Percentiles rank a stretch among this genome's conserved stretches.
Conservation (phyloP, 2,113 vertebrate species). For the Phoxinus phoxinus region DNA sequence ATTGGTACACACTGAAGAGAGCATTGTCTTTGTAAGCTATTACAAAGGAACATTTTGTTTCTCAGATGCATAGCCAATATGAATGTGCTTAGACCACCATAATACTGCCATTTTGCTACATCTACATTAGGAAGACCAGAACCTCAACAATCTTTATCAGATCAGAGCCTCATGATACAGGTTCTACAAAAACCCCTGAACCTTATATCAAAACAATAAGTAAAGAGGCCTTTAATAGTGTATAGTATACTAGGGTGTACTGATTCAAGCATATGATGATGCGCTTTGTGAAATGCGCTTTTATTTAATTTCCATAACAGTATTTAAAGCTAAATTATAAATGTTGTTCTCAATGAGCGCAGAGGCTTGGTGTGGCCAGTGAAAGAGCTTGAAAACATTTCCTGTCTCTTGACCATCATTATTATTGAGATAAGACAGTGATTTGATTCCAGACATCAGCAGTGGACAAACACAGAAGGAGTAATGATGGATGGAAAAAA, state of each 20-base stretch:
- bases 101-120: conserved; percentile 3
- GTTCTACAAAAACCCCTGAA: background rate
- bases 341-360: background rate
- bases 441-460: conserved; percentile 14
- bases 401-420: conserved; percentile 11
- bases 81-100: background rate
- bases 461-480: background rate
- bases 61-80: conserved; percentile 1
- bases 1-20: background rate
- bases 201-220: background rate
- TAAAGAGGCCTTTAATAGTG: background rate
- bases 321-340: background rate
- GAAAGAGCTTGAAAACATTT: conserved; percentile 17
- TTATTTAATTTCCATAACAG: background rate
- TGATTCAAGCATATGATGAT: background rate
- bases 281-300: background rate
- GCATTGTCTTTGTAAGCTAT: conserved; percentile 7
- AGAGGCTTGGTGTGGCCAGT: conserved; percentile 10
- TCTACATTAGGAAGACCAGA: conserved; percentile 17
- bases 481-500: background rate
- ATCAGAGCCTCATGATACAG: background rate
- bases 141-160: background rate
- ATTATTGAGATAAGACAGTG: conserved; percentile 18
- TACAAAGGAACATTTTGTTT: conserved; percentile 36
- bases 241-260: background rate